Conservation (phyloP, 2,113 vertebrate genomes). For the Istiophorus platypterus region DNA sequence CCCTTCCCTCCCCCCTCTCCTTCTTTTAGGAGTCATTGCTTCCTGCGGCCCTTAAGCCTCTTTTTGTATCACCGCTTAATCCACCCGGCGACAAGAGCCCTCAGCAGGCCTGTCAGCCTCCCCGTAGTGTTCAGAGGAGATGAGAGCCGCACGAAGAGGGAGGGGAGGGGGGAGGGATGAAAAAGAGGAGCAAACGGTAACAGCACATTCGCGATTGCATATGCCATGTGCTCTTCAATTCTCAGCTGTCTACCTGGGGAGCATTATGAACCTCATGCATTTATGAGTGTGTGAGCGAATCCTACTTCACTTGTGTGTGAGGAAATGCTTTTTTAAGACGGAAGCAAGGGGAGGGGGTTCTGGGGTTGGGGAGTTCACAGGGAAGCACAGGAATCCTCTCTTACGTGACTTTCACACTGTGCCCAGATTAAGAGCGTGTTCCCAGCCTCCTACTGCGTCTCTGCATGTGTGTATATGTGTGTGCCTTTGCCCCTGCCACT, state of each 20-base stretch:
- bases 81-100: conserved; percentile 79
- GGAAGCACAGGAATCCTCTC: conserved; percentile 71
- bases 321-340: conserved; percentile 41
- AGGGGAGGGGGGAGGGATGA: not conserved
- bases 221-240: conserved; percentile 39
- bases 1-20: not conserved
- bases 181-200: conserved; percentile 11
- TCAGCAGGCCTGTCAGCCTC: conserved; percentile 77
- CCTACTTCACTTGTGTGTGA: conserved; percentile 30
- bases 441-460: conserved; percentile 67
- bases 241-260: conserved; percentile 30
- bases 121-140: conserved; percentile 75
- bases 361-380: conserved; percentile 55
- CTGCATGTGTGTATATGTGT: not conserved
- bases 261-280: not conserved
- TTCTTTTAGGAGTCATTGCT: conserved; percentile 76
- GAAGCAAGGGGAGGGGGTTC: not conserved
- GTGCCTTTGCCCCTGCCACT: conserved; percentile 2
- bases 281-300: not conserved
- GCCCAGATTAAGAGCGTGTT: conserved; percentile 72
- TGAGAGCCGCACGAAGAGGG: conserved; percentile 46
- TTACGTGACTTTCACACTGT: conserved; percentile 70
- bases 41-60: conserved; percentile 78
- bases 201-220: conserved; percentile 19
- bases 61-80: conserved; percentile 83